phyloP scores from a whole-genome alignment of 2,113 vertebrate species.

The Oncorhynchus mykiss region DNA sequence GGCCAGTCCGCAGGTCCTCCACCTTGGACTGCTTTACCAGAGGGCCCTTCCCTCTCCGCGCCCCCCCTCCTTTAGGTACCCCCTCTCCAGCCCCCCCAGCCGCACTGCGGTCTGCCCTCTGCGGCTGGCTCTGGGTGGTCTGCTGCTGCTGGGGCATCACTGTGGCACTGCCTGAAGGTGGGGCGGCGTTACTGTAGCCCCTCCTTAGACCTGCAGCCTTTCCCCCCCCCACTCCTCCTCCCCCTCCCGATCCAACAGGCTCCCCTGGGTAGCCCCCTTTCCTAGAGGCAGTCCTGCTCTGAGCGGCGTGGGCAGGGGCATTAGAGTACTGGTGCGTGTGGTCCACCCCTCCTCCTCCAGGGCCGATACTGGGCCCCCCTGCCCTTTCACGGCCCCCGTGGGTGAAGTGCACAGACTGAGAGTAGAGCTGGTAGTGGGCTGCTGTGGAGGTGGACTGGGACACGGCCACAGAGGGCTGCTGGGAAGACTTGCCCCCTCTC shows the following conservation, averaged over 20 bases:
- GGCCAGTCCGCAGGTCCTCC: slow-evolving; percentile 75
- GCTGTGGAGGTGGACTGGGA: slow-evolving; percentile 74
- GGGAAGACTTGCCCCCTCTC: slow-evolving; percentile 70
- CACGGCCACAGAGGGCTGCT: slow-evolving; percentile 75
- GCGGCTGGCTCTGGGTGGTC: slow-evolving; percentile 67
- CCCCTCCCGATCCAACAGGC: slow-evolving; percentile 48
- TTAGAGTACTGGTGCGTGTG: slow-evolving; percentile 63
- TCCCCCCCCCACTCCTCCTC: slow-evolving; percentile 50
- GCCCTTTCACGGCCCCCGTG: slow-evolving; percentile 68
- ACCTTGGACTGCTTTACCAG: slow-evolving; percentile 91
- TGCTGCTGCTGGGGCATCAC: slow-evolving; percentile 71
- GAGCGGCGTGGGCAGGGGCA: slow-evolving; percentile 65
- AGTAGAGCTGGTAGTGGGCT: slow-evolving; percentile 78
- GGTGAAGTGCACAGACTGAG: slow-evolving; percentile 64
- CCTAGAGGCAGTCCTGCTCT: slow-evolving; percentile 72
- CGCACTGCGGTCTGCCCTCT: slow-evolving; percentile 60
- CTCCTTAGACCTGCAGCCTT: slow-evolving; percentile 71
- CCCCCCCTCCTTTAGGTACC: slow-evolving; percentile 63
- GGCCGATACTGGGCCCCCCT: slow-evolving; percentile 47
- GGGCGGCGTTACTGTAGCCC: slow-evolving; percentile 72
- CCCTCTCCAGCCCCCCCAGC: slow-evolving; percentile 64
- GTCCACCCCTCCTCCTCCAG: slow-evolving; percentile 50
- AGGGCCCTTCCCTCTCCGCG: slow-evolving; percentile 83
- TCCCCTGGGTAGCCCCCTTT: slow-evolving; percentile 74
- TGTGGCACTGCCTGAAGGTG: slow-evolving; percentile 71